Evolutionary conservation across 2,113 vertebrate species (phyloP).

Genomic region (Emberiza fucata): DNA sequence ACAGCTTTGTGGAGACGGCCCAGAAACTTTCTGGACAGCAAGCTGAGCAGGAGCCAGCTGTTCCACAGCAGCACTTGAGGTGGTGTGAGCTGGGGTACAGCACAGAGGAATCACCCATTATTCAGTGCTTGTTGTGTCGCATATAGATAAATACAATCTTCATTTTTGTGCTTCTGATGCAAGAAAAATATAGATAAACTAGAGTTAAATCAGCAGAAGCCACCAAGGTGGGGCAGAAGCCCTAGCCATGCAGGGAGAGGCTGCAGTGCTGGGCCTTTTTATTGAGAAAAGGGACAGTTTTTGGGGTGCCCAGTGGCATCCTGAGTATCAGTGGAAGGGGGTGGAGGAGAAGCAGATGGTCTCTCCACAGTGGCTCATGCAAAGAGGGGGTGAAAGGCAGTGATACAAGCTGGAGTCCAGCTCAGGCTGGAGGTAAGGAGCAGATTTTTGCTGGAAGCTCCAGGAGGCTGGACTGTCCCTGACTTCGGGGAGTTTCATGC

Average conservation of each 20-base stretch:
- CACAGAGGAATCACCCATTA: neutral
- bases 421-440: neutral
- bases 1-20: neutral
- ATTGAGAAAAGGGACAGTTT: neutral
- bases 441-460: neutral
- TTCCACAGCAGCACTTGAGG: accelerated
- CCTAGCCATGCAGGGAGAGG: neutral
- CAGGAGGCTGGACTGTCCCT: accelerated
- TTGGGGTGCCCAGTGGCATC: accelerated
- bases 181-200: neutral
- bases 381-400: accelerated
- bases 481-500: neutral
- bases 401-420: accelerated
- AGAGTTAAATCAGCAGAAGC: neutral
- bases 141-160: too few species aligned
- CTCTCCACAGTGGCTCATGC: accelerated
- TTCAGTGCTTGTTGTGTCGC: neutral
- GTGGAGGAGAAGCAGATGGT: neutral
- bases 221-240: too few species aligned
- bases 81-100: accelerated
- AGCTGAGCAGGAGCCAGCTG: neutral
- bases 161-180: neutral
- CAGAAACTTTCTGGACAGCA: neutral
- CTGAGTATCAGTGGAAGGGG: accelerated
- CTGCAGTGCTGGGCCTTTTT: neutral